Conservation (phyloP, 1,140 invertebrate genomes). For the Drosophila sp. region DNA sequence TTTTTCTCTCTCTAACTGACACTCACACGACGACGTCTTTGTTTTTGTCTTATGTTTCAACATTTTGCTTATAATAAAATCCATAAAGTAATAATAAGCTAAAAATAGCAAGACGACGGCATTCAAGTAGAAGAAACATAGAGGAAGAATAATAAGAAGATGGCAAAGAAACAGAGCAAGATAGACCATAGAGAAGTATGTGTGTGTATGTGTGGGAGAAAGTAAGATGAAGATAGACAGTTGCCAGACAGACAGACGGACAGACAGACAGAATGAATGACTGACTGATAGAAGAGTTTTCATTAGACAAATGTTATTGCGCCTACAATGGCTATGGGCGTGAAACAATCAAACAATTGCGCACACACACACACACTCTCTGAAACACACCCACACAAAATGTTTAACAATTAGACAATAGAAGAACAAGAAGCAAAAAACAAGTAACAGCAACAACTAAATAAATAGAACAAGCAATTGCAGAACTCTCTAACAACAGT, state of each 20-base stretch:
- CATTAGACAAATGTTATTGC: constrained; percentile 75
- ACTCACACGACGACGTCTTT: neutral
- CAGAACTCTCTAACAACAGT: constrained; percentile 46
- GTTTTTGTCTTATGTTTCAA: neutral
- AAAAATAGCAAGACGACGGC: constrained; percentile 53
- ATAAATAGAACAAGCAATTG: constrained; percentile 51
- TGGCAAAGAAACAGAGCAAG: neutral
- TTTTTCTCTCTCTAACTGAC: neutral
- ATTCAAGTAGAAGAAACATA: constrained; percentile 18
- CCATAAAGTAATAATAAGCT: constrained; percentile 64
- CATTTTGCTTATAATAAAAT: constrained; percentile 7
- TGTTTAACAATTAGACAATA: constrained; percentile 77
- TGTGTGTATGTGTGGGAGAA: constrained; percentile 6
- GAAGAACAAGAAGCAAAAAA: constrained; percentile 64
- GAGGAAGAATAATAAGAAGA: neutral
- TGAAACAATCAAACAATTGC: constrained; percentile 69
- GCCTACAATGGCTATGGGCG: constrained; percentile 45
- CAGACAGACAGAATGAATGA: neutral
- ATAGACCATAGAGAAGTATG: neutral
- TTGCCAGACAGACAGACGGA: constrained; percentile 1
- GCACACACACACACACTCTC: constrained; percentile 23
- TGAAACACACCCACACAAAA: constrained; percentile 46
- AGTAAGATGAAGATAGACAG: constrained; percentile 24
- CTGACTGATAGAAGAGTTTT: constrained; percentile 35
- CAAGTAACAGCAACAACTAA: constrained; percentile 29